phyloP scores from a whole-genome alignment of 2,888 invertebrate species.

The Pediacus dermestoides region DNA sequence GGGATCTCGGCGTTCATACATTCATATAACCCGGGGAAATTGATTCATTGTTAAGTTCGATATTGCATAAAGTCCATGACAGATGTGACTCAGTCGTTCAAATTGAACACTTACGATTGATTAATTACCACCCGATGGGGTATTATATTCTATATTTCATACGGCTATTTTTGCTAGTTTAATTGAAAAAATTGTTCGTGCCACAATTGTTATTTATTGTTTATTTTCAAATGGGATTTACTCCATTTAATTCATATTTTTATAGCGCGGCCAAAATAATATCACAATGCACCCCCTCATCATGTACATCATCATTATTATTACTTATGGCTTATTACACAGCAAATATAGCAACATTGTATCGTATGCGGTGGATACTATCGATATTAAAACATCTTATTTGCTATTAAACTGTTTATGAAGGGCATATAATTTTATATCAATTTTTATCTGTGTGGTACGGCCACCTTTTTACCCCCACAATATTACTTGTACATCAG shows the following conservation, averaged over 20 bases:
- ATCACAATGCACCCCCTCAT: no score
- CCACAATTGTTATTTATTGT: conserved; percentile 24
- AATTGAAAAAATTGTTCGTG: conserved; percentile 30
- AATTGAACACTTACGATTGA: conserved; percentile 29
- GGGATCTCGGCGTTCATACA: conserved; percentile 12
- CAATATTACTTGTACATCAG: no score
- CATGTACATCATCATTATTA: no score
- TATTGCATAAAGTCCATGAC: conserved; percentile 36
- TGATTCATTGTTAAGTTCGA: conserved; percentile 37
- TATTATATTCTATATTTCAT: conserved; percentile 30
- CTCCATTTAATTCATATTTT: no score
- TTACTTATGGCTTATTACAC: no score
- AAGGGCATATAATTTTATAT: conserved; percentile 31
- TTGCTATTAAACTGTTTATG: conserved; percentile 32
- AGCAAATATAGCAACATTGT: conserved; percentile 31
- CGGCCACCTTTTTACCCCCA: no score
- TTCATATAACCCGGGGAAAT: no score
- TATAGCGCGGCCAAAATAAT: no score
- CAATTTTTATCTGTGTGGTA: conserved; percentile 26
- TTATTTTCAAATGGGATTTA: conserved; percentile 19
- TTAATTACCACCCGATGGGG: conserved; percentile 30
- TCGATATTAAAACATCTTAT: conserved; percentile 32
- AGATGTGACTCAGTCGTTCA: conserved; percentile 35
- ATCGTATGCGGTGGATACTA: conserved; percentile 25
- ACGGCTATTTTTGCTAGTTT: conserved; percentile 28